Evolutionary conservation across 2,113 vertebrate species (phyloP).

Genomic region (Lamprotornis superbus): DNA sequence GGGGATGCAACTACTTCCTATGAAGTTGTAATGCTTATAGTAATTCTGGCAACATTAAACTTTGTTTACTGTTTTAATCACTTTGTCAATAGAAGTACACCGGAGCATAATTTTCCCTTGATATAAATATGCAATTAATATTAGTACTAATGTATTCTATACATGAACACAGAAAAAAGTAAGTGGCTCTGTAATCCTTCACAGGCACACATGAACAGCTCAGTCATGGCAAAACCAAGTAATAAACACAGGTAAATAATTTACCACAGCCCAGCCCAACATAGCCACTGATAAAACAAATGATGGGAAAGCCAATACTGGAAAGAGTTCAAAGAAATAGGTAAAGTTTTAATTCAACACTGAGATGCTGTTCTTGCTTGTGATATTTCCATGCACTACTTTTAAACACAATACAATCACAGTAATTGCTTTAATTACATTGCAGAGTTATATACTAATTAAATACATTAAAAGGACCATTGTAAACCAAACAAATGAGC

Average conservation of each 20-base stretch:
- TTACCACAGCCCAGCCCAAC: neutral
- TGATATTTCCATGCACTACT: neutral
- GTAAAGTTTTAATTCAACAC: neutral
- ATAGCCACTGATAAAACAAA: neutral
- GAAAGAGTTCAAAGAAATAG: neutral
- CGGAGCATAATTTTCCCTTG: neutral
- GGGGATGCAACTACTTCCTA: neutral
- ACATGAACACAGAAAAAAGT: neutral
- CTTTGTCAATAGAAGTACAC: neutral
- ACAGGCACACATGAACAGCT: neutral
- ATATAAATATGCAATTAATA: neutral
- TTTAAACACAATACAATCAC: neutral
- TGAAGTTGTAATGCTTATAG: neutral
- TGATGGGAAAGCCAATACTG: neutral
- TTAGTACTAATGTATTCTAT: neutral
- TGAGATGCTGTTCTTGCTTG: neutral
- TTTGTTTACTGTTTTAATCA: slow-evolving; percentile 16
- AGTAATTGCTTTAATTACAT: neutral
- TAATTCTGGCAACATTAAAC: slow-evolving; percentile 7
- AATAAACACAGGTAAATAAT: neutral
- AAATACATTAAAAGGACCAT: neutral
- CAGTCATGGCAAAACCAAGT: neutral
- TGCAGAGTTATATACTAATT: neutral
- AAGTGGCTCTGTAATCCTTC: neutral
- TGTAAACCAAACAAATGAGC: neutral